Evolutionary conservation across 2,888 invertebrate species (phyloP), one percentile per base, ranked within the genome.

Genomic region (Carcina quercana): DNA sequence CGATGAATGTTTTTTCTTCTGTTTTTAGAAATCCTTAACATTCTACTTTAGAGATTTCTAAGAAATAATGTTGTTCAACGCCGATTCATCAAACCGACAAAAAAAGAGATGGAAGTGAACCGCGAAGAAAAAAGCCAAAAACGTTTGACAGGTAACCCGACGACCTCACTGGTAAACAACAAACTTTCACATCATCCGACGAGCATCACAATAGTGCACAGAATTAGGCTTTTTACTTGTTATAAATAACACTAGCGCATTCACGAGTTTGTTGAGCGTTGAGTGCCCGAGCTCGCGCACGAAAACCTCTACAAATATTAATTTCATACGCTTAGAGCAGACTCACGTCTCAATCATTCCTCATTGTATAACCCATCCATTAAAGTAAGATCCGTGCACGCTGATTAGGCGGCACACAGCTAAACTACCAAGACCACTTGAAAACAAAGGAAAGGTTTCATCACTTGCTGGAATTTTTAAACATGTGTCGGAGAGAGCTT

Each of bases 101-200:
- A 58, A 63, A 55, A 43, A 28, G 37, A 37, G 28, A 47, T 42
- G 47, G 48, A 48, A 55, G 38, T 49, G 53, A 50, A 50, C 35
- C 39, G 40, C 43, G 41, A 30, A 39, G 38, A 50, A 58, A 62
- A 63, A 60, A 42, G 30, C 40, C 37, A 28, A 44, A 46, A 57
- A 55, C 35, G 35, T 49, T 45, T 58, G 61, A 65, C 64, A 56
- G 53, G 38, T 67, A 70, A 71, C 70, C 67, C 51, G 48, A 13
- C 61, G 71, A 71, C 69, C 67, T 50, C 57, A 40, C 38, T 32
- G 42, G 28, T 21, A 38, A 35, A 32, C 28, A 32, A 40, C 39
- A 28, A 34, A 64, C 72, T 73, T 73, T 73, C 71, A 64, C 67
- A 57, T 59, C 39, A 42, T 34, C 38, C 35, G 48, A 44, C 43